Evolutionary conservation across 2,113 vertebrate genomes (phyloP).

Genomic region (Alligator sinensis): DNA sequence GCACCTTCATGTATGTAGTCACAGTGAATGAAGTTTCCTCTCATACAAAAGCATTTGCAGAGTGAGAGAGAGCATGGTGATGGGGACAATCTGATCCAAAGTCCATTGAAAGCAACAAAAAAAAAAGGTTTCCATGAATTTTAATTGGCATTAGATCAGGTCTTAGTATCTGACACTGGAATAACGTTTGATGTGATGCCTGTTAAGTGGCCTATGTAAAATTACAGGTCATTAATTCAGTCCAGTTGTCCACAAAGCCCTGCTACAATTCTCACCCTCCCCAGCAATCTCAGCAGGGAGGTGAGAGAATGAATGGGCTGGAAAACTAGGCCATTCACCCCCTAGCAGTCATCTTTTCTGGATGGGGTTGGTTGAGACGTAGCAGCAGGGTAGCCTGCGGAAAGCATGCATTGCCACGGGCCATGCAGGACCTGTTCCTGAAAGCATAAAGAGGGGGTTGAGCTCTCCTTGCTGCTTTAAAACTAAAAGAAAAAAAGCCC

Average conservation of each 20-base stretch:
- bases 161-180: slow-evolving; percentile 23
- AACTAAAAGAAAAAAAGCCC: not conserved
- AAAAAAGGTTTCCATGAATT: not conserved
- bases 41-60: slow-evolving; percentile 12
- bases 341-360: slow-evolving; percentile 11
- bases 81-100: slow-evolving; percentile 6
- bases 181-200: slow-evolving; percentile 8
- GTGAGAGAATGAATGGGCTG: not conserved
- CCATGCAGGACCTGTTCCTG: not conserved
- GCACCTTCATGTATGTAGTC: slow-evolving; percentile 53
- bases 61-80: not conserved
- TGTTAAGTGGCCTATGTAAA: not conserved
- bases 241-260: slow-evolving; percentile 50
- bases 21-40: slow-evolving; percentile 29
- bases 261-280: slow-evolving; percentile 10
- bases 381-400: not conserved
- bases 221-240: slow-evolving; percentile 29
- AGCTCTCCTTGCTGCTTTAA: not conserved
- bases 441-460: not conserved
- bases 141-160: slow-evolving; percentile 3
- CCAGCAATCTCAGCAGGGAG: not conserved
- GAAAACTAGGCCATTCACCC: not conserved
- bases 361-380: fast-evolving
- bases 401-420: slow-evolving; percentile 20
- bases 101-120: not conserved